Evolutionary conservation across 2,797 vertebrate genomes (phyloP), one percentile per base, ranked within the genome.

Genomic region (Hemitrygon akajei): DNA sequence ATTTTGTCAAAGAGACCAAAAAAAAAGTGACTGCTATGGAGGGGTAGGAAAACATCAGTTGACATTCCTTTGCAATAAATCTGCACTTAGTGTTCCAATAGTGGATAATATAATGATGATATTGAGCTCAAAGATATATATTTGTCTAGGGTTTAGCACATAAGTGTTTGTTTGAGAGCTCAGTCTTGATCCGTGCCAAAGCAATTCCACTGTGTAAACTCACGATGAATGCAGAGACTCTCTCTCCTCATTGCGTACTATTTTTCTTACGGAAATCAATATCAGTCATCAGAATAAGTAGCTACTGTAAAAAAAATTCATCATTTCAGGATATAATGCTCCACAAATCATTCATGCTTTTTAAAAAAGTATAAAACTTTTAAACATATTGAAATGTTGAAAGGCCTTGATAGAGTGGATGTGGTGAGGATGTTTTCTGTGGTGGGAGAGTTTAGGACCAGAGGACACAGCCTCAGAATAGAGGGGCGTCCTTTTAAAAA

Each of bases 211-310:
- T 75, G 69, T 92, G 91, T 92, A 75, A 73, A 56, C 40, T 71
- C 22, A 47, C 30, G 89, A 86, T 71, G 66, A 91, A 91, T 71
- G 66, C 66, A 11, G 18, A 56, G 40, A 25, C 27, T 75, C 73
- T 76, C 47, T 25, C 47, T 56, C 47, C 40, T 76, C 76, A 47
- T 75, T 30, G 71, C 27, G 71, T 16, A 76, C 47, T 56, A 75
- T 76, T 75, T 93, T 93, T 76, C 91, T 93, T 93, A 56, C 25
- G 75, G 91, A 73, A 93, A 93, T 93, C 73, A 93, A 93, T 93
- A 75, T 58, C 37, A 76, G 73, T 93, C 73, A 58, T 93, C 91
- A 56, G 91, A 47, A 93, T 93, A 76, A 93, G 91, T 76, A 75
- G 91, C 91, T 93, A 76, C 71, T 16, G 91, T 56, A 58, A 73